phyloP scores from a whole-genome alignment of 1,140 invertebrate genomes.

The Bombus soroeensis region DNA sequence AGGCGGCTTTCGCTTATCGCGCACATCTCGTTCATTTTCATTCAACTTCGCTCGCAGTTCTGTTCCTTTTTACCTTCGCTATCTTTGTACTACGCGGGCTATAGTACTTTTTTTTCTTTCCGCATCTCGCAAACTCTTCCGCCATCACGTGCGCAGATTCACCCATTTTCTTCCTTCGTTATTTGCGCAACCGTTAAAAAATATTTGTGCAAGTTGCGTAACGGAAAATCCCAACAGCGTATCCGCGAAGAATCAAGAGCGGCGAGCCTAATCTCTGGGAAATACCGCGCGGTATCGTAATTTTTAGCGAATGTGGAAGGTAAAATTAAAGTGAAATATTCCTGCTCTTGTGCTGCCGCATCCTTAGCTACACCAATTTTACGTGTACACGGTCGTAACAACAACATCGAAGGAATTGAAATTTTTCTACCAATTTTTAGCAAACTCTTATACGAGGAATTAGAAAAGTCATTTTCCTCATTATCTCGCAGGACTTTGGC shows the following conservation, averaged over 20 bases:
- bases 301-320: not conserved
- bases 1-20: not conserved
- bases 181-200: conserved; percentile 1
- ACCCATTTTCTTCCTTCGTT: not conserved
- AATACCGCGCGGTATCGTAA: not conserved
- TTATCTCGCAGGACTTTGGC: no score
- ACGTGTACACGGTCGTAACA: not conserved
- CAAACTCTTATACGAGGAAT: not conserved
- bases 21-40: conserved; percentile 24
- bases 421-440: not conserved
- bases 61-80: not conserved
- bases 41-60: conserved; percentile 3
- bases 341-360: not conserved
- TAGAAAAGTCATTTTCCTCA: no score
- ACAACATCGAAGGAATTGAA: not conserved
- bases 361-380: not conserved
- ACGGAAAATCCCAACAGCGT: not conserved
- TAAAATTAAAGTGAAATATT: not conserved
- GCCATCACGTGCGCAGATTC: not conserved
- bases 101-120: not conserved
- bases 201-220: not conserved
- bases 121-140: not conserved
- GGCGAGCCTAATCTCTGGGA: not conserved
- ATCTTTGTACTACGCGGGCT: not conserved
- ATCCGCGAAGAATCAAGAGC: not conserved